A percentile compares a stretch with the other conserved stretches of the same genome.
Conservation (phyloP, 1,140 invertebrate genomes). For the Microplitis mediator region DNA sequence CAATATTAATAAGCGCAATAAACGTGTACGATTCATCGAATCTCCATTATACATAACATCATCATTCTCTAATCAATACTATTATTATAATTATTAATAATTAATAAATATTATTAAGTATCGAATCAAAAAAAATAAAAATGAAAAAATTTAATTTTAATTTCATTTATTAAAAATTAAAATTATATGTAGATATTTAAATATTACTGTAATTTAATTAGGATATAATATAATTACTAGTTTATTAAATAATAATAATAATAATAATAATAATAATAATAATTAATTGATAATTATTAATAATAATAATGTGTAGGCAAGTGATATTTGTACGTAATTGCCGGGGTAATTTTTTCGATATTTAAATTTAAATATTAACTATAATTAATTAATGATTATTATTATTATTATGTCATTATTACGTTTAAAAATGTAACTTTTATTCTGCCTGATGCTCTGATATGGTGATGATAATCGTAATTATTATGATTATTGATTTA, state of each 20-base stretch:
- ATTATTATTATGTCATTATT: neutral
- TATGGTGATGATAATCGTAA: neutral
- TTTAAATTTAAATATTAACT: neutral
- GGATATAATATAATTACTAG: constrained; percentile 7
- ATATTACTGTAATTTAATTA: constrained; percentile 3
- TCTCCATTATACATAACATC: constrained; percentile 37
- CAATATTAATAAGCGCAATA: constrained; percentile 33
- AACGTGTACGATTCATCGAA: constrained; percentile 31
- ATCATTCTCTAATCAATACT: constrained; percentile 29
- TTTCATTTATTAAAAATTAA: neutral
- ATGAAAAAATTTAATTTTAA: constrained; percentile 1
- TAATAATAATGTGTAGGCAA: constrained; percentile 1
- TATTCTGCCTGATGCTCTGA: constrained; percentile 8
- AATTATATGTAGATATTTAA: neutral
- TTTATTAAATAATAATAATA: constrained; percentile 11
- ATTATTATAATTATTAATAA: constrained; percentile 22
- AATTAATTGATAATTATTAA: no score
- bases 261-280: neutral
- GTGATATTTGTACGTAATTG: constrained; percentile 31
- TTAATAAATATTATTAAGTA: constrained; percentile 8
- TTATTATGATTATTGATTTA: neutral
- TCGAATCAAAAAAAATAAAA: constrained; percentile 29
- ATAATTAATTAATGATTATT: neutral
- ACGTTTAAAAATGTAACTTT: neutral
- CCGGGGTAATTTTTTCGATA: constrained; percentile 9